Base-by-base conservation (phyloP, 2,113 vertebrate genomes). In the Calyptomena viridis region DNA sequence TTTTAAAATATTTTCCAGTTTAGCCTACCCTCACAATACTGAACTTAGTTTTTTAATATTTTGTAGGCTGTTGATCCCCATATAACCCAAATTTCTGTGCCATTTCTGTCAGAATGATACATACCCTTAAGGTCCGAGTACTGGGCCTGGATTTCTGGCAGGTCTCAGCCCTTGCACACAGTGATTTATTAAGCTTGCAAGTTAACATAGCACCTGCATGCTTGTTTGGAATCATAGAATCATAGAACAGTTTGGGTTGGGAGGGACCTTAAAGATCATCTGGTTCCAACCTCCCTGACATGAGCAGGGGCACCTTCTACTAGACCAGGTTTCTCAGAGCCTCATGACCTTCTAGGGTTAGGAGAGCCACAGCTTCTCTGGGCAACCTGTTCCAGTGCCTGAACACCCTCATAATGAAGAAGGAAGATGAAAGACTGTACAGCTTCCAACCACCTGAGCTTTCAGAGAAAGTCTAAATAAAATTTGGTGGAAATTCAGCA, bases 41-140 rank as follows among this genome's bases (percentile, higher is more conserved):
- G 16, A 86, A 47, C 22, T 40, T 53, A 39, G 0, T 5, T 50
- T 37, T 63, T 76, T 27, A 35, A 39, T 69, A 40, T 58, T 80
- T 59, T 23, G 1, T 56, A 39, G 49, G 31, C 5, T 44, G 31
- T 49, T 69, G 27, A 46, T 62, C 40, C 53, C 22, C 10, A 10
- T 42, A n/a, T 22, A 75, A 69, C 6, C 19, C 2, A 1, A 69
- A 68, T 49, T 75, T 76, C 40, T 63, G 20, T 22, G 14, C 21
- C 52, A 4, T 47, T 66, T 77, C 40, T 60, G 27, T 55, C 35
- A 62, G 27, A 67, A 73, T 10, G 12, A 84, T 60, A 78, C 23
- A 60, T 55, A 62, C 67, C 0, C 1, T 55, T 55, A 25, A 55
- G 20, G 53, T 14, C 15, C 0, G 0, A 67, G 46, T 24, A 8